Conservation (phyloP, 1,140 invertebrate species). For the Laodelphax striatellus region DNA sequence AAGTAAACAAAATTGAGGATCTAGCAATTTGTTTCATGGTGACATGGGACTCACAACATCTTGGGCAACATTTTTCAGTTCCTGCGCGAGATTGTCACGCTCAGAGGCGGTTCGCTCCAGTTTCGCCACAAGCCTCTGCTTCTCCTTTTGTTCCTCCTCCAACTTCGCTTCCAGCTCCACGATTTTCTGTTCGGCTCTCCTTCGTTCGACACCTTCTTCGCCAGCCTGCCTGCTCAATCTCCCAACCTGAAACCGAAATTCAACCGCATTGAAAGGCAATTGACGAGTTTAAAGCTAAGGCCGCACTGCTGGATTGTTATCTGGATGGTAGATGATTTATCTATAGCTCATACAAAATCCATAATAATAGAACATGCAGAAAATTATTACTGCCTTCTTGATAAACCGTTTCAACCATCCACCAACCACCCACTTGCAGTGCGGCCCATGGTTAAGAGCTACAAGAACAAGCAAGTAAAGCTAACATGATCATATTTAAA, state of each 20-base stretch:
- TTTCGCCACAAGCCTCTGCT: conserved; percentile 54
- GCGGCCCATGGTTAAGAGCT: too few relatives aligned
- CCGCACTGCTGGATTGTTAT: too few relatives aligned
- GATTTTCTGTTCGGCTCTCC: conserved; percentile 58
- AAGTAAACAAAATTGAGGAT: background rate
- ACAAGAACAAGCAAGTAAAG: too few relatives aligned
- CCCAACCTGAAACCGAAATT: conserved; percentile 41
- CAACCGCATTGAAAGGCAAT: too few relatives aligned
- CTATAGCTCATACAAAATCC: too few relatives aligned
- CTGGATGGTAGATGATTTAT: too few relatives aligned
- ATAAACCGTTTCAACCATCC: too few relatives aligned
- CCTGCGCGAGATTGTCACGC: conserved; percentile 46
- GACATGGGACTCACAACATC: conserved; percentile 15
- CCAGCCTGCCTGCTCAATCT: conserved; percentile 65
- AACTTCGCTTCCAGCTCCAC: conserved; percentile 49
- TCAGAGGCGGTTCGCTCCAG: conserved; percentile 45
- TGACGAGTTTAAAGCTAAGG: too few relatives aligned
- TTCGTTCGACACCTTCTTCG: conserved; percentile 63
- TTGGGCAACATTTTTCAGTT: conserved; percentile 44
- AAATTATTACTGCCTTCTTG: too few relatives aligned
- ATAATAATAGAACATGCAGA: too few relatives aligned
- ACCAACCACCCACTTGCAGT: too few relatives aligned
- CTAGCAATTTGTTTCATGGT: background rate
- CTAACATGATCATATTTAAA: too few relatives aligned
- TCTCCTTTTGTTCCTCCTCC: conserved; percentile 51